Percentiles rank a stretch among this genome's conserved stretches.
Conservation (phyloP, 2,888 invertebrate genomes). For the Lochmaea crataegi region DNA sequence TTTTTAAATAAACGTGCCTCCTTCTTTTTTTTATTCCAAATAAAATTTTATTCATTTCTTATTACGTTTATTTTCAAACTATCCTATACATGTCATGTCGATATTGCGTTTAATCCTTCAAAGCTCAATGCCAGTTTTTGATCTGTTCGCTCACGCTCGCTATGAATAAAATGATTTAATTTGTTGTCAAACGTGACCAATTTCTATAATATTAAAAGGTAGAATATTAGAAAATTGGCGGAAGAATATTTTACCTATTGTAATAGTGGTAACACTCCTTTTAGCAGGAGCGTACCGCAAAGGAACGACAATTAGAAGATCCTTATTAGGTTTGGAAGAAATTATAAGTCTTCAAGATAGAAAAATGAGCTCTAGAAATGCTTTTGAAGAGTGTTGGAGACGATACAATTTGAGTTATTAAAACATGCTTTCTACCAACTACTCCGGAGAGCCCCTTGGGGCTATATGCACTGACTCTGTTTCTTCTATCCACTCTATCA, state of each 20-base stretch:
- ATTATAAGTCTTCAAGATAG: no score
- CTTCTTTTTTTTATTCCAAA: no score
- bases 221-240: slow-evolving; percentile 34
- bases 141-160: slow-evolving; percentile 13
- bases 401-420: background rate
- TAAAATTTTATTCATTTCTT: no score
- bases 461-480: no score
- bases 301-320: background rate
- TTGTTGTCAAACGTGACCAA: slow-evolving; percentile 32
- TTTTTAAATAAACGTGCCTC: no score
- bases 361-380: no score
- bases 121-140: slow-evolving; percentile 7
- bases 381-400: background rate
- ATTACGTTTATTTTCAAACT: no score
- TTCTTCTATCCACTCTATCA: no score
- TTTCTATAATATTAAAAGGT: slow-evolving; percentile 31
- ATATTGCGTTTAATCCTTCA: slow-evolving; percentile 1
- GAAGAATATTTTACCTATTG: slow-evolving; percentile 26
- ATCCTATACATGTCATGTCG: background rate
- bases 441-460: no score
- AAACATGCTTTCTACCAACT: no score
- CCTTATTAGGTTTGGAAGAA: background rate
- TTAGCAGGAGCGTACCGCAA: slow-evolving; percentile 17
- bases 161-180: slow-evolving; percentile 30
- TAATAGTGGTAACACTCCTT: slow-evolving; percentile 28